Evolutionary conservation across 2,888 invertebrate species (phyloP).

Genomic region (Harpagoxenus sublaevis): DNA sequence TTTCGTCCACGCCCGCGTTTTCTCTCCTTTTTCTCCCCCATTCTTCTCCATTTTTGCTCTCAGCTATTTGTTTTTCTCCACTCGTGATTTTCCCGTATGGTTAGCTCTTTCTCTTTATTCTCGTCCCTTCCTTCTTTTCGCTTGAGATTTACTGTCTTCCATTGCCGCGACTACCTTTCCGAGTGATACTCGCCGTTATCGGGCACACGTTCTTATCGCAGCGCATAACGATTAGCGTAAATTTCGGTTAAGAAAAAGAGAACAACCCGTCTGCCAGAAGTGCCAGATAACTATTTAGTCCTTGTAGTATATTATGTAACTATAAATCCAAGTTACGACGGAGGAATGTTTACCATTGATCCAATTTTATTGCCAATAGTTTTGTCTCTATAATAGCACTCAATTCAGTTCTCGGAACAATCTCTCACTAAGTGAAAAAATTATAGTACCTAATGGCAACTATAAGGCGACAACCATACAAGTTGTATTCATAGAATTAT

Average conservation of each 20-base stretch:
- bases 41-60: constrained; percentile 50
- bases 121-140: not conserved
- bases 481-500: too few species aligned
- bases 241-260: constrained; percentile 40
- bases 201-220: constrained; percentile 37
- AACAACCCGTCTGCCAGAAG: not conserved
- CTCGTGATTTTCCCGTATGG: constrained; percentile 49
- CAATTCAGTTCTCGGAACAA: too few species aligned
- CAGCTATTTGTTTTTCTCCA: constrained; percentile 41
- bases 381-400: too few species aligned
- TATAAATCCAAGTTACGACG: not conserved
- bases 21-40: constrained; percentile 3
- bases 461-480: too few species aligned
- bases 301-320: not conserved
- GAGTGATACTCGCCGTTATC: constrained; percentile 30
- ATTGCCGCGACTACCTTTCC: constrained; percentile 38
- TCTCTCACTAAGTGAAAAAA: too few species aligned
- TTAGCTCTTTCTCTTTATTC: constrained; percentile 39
- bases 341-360: not conserved
- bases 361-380: not conserved
- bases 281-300: constrained; percentile 2
- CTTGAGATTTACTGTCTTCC: constrained; percentile 33
- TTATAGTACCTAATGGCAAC: too few species aligned
- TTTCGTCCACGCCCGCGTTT: not conserved
- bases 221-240: constrained; percentile 49